Evolutionary conservation across 2,888 invertebrate genomes (phyloP), one percentile per base, ranked within the genome.

Genomic region (Drosophila maculinotata): DNA sequence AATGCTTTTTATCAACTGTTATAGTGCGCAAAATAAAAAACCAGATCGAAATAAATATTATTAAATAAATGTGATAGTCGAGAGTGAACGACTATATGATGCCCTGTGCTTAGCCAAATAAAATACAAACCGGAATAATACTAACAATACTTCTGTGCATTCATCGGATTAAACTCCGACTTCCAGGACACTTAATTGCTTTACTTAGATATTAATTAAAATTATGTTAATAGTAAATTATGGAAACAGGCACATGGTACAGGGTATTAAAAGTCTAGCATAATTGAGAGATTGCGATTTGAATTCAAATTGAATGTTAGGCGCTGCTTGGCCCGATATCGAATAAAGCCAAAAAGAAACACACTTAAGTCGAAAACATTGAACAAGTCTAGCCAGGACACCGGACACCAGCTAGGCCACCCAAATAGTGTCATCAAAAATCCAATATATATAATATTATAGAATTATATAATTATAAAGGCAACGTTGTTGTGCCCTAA

Each of bases 31-130:
- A n/a, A 14, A 39, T n/a, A 8, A 42, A n/a, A 15, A 44, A 30
- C 2, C 7, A 38, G 15, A 42, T n/a, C 6, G 25, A 17, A 62
- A 30, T 14, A 51, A 23, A 39, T 39, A 31, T 15, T 41, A 28
- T 42, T 42, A 30, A 3, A 28, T 36, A 14, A 56, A 62, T 69
- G 58, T 71, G 53, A 79, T 72, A 49, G 69, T 79, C 78, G 68
- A 67, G 38, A 52, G 41, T 28, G 49, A 56, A 51, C 74, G 76
- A 71, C 71, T 74, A 76, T 71, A 62, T 62, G 62, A 69, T 58
- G 49, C 69, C 69, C 71, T 69, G 58, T 48, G n/a, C n/a, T n/a
- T n/a, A n/a, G 69, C 49, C 42, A 28, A 41, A 25, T 7, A 8
- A 35, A 5, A 23, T 33, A n/a, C 12, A 31, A 30, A 9, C 49